Evolutionary conservation across 1,140 invertebrate genomes (phyloP), one percentile per base, ranked within the genome.

Genomic region (Bombyx mandarina): DNA sequence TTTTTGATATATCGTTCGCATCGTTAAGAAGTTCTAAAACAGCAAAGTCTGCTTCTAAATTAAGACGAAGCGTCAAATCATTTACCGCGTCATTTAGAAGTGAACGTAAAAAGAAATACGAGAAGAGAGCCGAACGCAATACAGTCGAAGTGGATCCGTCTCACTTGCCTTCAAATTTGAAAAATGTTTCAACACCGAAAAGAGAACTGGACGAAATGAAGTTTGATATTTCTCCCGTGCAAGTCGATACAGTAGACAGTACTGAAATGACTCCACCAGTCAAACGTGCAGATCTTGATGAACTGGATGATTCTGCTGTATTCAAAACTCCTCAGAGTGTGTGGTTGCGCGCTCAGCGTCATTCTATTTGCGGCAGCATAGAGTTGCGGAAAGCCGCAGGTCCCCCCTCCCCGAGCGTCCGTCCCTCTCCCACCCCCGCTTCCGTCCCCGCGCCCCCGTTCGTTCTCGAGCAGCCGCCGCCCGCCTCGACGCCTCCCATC

Each of bases 91-190:
- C 88, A 0, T 89, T 89, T 65, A 70, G 88, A 59, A 88, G 86
- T 56, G 88, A 89, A 69, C 71, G 86, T n/a, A 89, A 89, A 61
- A 88, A 88, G 66, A 89, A 88, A 65, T 88, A 88, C 55, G 88
- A 88, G 65, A 88, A 88, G 54, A 61, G 82, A 22, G 58, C 72
- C 0, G 84, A 84, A 62, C 63, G 82, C 5, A 84, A 85, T 57
- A 82, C 82, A 0, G 81, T 84, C 3, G 77, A 81, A 42, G 80
- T 86, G 6, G 72, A 79, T 51, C 69, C 79, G 7, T 69, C 73
- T 12, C 79, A 84, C 47, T 58, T 85, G 45, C 78, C 80, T 22
- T 22, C 73, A 6, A 74, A 82, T 60, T 51, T 81, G 7, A 77
- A 72, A 49, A 79, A 82, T 49, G 72, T 81, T 8, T 87, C 82